A percentile compares a stretch with the other conserved stretches of the same genome.
Evolutionary conservation across 2,113 vertebrate species (phyloP).

Genomic region (Blennius ocellaris): DNA sequence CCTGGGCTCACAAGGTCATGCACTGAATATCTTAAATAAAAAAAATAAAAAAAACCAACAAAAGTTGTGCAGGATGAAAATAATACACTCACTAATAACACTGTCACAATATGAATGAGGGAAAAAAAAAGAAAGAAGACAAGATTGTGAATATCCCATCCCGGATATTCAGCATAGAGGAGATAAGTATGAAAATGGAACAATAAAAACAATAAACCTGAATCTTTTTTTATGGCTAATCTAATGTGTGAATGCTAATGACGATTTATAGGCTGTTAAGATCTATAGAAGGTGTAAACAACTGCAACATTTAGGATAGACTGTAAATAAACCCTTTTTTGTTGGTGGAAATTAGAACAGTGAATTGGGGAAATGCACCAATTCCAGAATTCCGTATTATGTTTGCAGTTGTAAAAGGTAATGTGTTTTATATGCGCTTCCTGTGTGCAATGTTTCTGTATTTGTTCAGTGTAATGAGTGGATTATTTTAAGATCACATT

Average conservation of each 20-base stretch:
- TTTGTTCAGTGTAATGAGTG: background rate
- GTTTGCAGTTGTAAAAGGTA: background rate
- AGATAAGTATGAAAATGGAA: background rate
- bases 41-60: no score
- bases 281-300: background rate
- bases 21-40: background rate
- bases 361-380: background rate
- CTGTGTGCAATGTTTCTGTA: background rate
- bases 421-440: background rate
- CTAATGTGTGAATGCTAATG: background rate
- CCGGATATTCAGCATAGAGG: background rate
- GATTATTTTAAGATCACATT: background rate
- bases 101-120: background rate
- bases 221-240: background rate
- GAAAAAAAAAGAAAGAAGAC: background rate
- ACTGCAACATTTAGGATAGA: background rate
- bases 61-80: no score
- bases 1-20: slow-evolving; percentile 6
- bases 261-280: background rate
- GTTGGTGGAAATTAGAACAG: background rate
- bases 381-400: background rate
- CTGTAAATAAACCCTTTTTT: background rate
- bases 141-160: background rate
- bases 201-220: background rate
- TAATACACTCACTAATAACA: background rate